Conservation (phyloP, 2,113 vertebrate genomes). For the Microcebus tavaratra region DNA sequence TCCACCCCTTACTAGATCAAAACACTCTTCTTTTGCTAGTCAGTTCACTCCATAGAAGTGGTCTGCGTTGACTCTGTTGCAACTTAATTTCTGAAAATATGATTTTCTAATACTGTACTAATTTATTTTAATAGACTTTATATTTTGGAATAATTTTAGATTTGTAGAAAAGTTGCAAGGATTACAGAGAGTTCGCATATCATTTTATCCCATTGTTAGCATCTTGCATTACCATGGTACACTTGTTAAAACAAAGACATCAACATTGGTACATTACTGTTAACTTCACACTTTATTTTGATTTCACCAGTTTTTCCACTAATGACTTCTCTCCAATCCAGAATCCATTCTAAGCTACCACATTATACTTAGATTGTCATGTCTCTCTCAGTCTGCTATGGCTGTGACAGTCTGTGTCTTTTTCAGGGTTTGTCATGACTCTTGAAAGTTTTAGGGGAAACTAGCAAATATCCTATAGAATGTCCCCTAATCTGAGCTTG, state of each 20-base stretch:
- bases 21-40: neutral
- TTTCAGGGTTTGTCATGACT: neutral
- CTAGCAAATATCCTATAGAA: neutral
- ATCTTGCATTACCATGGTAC: neutral
- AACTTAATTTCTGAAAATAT: neutral
- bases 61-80: neutral
- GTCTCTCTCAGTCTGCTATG: neutral
- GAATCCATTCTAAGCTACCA: neutral
- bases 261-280: neutral
- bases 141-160: neutral
- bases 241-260: neutral
- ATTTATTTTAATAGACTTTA: slow-evolving; percentile 11
- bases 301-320: neutral
- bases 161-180: neutral
- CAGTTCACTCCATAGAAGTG: neutral
- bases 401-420: neutral
- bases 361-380: neutral
- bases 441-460: neutral
- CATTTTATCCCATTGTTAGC: neutral
- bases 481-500: neutral
- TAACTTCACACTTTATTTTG: neutral
- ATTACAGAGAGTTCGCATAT: neutral
- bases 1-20: neutral
- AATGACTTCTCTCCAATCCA: neutral
- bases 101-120: neutral